Evolutionary conservation across 2,888 invertebrate genomes (phyloP).

Genomic region (Nemurella pictetii): DNA sequence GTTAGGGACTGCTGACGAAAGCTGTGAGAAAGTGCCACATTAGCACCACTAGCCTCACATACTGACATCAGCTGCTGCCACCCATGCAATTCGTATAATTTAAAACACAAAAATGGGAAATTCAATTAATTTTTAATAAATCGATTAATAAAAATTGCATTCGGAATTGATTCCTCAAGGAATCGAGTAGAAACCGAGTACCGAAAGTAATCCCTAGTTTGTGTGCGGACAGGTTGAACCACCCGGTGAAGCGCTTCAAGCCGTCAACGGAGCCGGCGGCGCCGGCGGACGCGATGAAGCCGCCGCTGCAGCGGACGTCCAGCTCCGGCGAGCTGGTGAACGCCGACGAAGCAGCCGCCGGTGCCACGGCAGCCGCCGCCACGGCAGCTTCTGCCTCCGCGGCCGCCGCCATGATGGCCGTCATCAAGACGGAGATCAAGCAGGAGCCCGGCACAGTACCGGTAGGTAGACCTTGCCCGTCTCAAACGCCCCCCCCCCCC

Average conservation of each 20-base stretch:
- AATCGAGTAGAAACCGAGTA: too few relatives aligned
- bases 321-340: conserved; percentile 51
- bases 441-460: conserved; percentile 59
- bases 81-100: too few relatives aligned
- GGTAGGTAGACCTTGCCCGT: conserved; percentile 46
- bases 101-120: too few relatives aligned
- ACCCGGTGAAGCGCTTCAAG: conserved; percentile 88
- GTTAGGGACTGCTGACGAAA: too few relatives aligned
- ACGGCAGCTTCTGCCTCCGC: conserved; percentile 38
- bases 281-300: conserved; percentile 34
- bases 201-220: too few relatives aligned
- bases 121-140: too few relatives aligned
- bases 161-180: too few relatives aligned
- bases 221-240: conserved; percentile 76
- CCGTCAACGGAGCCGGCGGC: conserved; percentile 48
- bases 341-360: conserved; percentile 48
- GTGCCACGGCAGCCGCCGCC: conserved; percentile 46
- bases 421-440: conserved; percentile 62
- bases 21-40: too few relatives aligned
- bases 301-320: conserved; percentile 44
- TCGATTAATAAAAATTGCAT: too few relatives aligned
- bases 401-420: conserved; percentile 51
- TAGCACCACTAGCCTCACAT: too few relatives aligned
- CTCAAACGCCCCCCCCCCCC: not conserved
- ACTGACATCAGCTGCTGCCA: too few relatives aligned